phyloP scores from a whole-genome alignment of 2,113 vertebrate species.

The Erpornis zantholeuca region DNA sequence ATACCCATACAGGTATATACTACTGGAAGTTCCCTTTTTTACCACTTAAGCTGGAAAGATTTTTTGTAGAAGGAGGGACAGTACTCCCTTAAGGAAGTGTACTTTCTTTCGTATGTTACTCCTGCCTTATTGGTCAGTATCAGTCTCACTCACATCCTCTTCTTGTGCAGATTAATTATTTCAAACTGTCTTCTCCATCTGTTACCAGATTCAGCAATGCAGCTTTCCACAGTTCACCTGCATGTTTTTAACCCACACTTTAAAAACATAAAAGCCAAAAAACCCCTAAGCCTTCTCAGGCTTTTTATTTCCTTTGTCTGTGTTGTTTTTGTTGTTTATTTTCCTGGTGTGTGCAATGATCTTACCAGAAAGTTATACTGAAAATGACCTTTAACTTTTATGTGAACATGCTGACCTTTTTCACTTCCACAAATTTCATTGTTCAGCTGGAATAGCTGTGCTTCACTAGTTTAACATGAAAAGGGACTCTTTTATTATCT shows the following conservation, averaged over 20 bases:
- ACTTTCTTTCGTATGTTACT: not conserved
- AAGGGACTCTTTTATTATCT: not conserved
- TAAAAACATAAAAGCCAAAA: not conserved
- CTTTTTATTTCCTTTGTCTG: not conserved
- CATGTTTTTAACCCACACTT: not conserved
- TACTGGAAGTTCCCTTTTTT: not conserved
- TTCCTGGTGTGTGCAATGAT: not conserved
- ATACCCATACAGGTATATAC: accelerated
- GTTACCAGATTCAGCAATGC: not conserved
- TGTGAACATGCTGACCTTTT: not conserved
- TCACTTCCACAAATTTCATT: not conserved
- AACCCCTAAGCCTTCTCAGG: accelerated
- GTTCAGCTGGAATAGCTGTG: not conserved
- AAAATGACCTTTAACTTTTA: not conserved
- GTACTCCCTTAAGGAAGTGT: not conserved
- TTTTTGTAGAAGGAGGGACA: not conserved
- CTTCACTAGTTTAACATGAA: not conserved
- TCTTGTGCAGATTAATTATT: not conserved
- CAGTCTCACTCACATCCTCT: not conserved
- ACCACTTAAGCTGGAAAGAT: not conserved
- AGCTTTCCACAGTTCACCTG: not conserved
- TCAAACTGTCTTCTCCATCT: not conserved
- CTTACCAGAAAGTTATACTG: not conserved
- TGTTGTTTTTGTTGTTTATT: not conserved
- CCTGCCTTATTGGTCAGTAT: not conserved